These are phyloP conservation scores for Idaea straminata DNA, from an alignment of 2,888 invertebrate genomes.

Conservation along the genomic window DNA sequence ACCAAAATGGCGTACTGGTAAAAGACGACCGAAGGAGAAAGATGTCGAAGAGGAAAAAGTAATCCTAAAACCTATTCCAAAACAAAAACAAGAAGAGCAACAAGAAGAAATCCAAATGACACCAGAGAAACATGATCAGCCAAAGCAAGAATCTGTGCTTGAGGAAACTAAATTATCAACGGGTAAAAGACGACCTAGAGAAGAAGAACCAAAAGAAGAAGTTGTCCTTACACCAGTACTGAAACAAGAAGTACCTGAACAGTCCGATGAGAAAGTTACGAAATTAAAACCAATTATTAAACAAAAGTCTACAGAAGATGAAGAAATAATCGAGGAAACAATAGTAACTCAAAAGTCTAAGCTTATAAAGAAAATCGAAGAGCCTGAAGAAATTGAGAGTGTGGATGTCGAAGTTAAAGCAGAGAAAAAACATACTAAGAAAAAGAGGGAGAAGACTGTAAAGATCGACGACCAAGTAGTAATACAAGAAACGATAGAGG, in stretches of 20 bases:
- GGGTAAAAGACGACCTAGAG: slow-evolving; percentile 50
- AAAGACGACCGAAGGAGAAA: slow-evolving; percentile 39
- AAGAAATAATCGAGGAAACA: slow-evolving; percentile 41
- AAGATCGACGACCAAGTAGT: slow-evolving; percentile 41
- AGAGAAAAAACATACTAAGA: slow-evolving; percentile 39
- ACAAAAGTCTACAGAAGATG: slow-evolving; percentile 31
- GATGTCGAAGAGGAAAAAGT: slow-evolving; percentile 33
- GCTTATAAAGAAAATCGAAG: background rate
- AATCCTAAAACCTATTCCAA: no score
- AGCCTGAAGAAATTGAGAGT: slow-evolving; percentile 74
- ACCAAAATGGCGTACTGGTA: slow-evolving; percentile 39
- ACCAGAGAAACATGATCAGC: slow-evolving; percentile 39
- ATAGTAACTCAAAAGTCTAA: background rate
- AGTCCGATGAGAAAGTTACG: slow-evolving; percentile 33
- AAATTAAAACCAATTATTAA: slow-evolving; percentile 34
- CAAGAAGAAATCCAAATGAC: slow-evolving; percentile 67
- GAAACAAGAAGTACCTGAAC: slow-evolving; percentile 20
- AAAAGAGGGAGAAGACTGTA: slow-evolving; percentile 28
- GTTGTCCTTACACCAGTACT: slow-evolving; percentile 54
- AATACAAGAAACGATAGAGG: slow-evolving; percentile 17
- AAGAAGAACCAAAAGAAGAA: slow-evolving; percentile 45
- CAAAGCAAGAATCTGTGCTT: slow-evolving; percentile 24
- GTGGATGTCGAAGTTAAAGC: slow-evolving; percentile 62
- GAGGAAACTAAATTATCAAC: slow-evolving; percentile 33
- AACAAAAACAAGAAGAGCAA: slow-evolving; percentile 37